Percentiles rank a stretch among this genome's conserved stretches.
Conservation (phyloP, 2,113 vertebrate genomes). For the Dicrurus megarhynchus region DNA sequence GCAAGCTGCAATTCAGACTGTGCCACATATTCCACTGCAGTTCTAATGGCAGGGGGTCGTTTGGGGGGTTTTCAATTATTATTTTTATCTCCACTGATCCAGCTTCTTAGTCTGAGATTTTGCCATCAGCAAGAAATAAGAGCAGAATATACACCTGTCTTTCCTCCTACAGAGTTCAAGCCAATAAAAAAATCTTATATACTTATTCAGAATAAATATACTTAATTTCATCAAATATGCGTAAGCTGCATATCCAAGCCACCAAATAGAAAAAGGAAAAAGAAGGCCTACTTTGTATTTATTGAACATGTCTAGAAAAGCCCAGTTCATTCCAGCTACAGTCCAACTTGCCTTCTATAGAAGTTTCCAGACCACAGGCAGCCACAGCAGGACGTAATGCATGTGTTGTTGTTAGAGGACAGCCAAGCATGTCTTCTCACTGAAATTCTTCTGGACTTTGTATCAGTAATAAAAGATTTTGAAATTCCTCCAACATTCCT, state of each 20-base stretch:
- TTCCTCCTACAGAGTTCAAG: background rate
- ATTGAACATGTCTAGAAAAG: background rate
- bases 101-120: background rate
- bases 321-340: background rate
- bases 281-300: background rate
- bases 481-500: background rate
- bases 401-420: rapidly evolving
- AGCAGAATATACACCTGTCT: background rate
- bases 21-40: background rate
- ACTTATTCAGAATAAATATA: background rate
- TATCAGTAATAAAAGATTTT: background rate
- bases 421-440: background rate
- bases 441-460: background rate
- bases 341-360: background rate
- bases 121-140: background rate
- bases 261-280: background rate
- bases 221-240: background rate
- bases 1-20: background rate
- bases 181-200: background rate
- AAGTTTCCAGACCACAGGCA: background rate
- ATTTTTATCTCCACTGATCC: background rate
- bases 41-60: background rate
- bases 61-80: background rate
- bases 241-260: background rate
- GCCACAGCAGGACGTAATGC: background rate